These are phyloP conservation scores for Ptychodera flava DNA, from an alignment of 35 echinoderm and acorn worm species.

Conservation along the genomic window DNA sequence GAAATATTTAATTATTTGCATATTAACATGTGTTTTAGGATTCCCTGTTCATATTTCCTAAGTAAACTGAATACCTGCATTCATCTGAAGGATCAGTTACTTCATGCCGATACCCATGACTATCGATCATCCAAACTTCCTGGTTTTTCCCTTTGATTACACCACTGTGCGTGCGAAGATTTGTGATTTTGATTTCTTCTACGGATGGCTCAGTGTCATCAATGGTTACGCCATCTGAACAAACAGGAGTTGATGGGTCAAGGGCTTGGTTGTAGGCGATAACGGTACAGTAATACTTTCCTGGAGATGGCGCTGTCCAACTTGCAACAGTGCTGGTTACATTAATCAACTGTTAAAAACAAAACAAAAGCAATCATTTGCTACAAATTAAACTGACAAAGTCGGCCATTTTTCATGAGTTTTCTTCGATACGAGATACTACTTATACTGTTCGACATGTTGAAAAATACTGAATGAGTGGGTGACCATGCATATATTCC, in stretches of 20 bases:
- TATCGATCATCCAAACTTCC: conserved; percentile 20
- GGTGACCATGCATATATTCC: too few species aligned
- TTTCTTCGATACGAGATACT: too few species aligned
- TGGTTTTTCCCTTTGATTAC: conserved; percentile 4
- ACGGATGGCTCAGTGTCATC: conserved; percentile 23
- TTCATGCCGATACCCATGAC: neutral
- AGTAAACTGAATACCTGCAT: too few species aligned
- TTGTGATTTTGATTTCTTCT: neutral
- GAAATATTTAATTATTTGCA: too few species aligned
- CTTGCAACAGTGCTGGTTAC: conserved; percentile 8
- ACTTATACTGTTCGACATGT: too few species aligned
- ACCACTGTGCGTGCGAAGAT: conserved; percentile 2
- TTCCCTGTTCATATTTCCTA: too few species aligned
- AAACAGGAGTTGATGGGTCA: conserved; percentile 27
- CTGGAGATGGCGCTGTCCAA: conserved; percentile 22
- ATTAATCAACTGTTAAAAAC: neutral
- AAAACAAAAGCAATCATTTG: too few species aligned
- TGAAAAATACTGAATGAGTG: too few species aligned
- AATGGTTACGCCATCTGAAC: conserved; percentile 46
- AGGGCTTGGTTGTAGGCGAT: conserved; percentile 37
- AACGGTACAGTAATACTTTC: conserved; percentile 29
- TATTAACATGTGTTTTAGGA: too few species aligned
- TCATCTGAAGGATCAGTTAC: conserved; percentile 11
- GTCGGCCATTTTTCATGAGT: too few species aligned
- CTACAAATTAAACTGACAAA: too few species aligned